A percentile compares a stretch with the other conserved stretches of the same genome.
Evolutionary conservation across 2,113 vertebrate genomes (phyloP).

Genomic region (Acanthisitta chloris): DNA sequence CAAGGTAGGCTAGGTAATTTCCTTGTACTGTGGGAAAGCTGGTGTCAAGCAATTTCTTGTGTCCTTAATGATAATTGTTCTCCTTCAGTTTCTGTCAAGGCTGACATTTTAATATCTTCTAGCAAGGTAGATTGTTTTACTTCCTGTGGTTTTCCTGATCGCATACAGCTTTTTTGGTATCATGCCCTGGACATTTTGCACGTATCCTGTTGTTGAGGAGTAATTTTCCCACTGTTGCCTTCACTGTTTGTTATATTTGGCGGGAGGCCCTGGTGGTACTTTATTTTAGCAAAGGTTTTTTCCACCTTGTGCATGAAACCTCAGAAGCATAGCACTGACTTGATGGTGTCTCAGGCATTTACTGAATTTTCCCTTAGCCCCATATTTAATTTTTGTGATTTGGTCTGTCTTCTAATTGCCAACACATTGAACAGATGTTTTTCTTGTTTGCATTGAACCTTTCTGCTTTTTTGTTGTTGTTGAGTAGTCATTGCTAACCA

Average conservation of each 20-base stretch:
- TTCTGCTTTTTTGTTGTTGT: neutral
- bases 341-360: neutral
- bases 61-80: neutral
- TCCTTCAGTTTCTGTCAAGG: neutral
- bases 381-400: neutral
- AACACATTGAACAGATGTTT: neutral
- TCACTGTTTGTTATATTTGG: constrained; percentile 46
- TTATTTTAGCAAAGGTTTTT: constrained; percentile 30
- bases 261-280: neutral
- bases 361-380: neutral
- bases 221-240: constrained; percentile 33
- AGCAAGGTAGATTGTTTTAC: constrained; percentile 35
- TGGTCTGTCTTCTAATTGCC: neutral
- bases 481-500: neutral
- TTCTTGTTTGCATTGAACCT: neutral
- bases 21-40: neutral
- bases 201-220: constrained; percentile 38
- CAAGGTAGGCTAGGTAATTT: neutral
- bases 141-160: constrained; percentile 45
- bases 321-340: neutral
- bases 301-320: neutral
- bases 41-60: neutral
- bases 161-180: constrained; percentile 8
- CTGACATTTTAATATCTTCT: constrained; percentile 17
- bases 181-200: constrained; percentile 21